Evolutionary conservation across 2,888 invertebrate species (phyloP).

Genomic region (Diaprepes abbreviatus): DNA sequence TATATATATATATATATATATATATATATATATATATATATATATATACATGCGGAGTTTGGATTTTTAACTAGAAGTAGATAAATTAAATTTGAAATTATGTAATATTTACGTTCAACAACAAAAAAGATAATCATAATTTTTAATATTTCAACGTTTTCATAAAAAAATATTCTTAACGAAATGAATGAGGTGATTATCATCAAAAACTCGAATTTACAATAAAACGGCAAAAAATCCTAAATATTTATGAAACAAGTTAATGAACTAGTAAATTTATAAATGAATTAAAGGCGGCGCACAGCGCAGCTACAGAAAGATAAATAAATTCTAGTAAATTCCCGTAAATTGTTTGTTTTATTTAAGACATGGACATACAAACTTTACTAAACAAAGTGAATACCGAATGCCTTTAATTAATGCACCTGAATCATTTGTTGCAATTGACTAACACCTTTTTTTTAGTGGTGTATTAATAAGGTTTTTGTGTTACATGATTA

Average conservation of each 20-base stretch:
- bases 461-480: not conserved
- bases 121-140: too few relatives aligned
- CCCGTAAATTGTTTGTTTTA: not conserved
- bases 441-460: not conserved
- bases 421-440: not conserved
- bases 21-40: too few relatives aligned
- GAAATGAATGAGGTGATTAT: too few relatives aligned
- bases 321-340: slow-evolving; percentile 9
- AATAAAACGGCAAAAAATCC: slow-evolving; percentile 6
- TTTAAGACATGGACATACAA: not conserved
- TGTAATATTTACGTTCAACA: too few relatives aligned
- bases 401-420: slow-evolving; percentile 1
- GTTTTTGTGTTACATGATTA: not conserved
- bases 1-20: too few relatives aligned
- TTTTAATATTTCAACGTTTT: too few relatives aligned
- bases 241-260: slow-evolving; percentile 12
- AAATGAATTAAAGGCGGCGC: slow-evolving; percentile 1
- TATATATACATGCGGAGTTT: too few relatives aligned
- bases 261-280: not conserved
- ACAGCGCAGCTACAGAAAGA: not conserved
- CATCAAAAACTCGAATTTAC: not conserved
- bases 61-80: too few relatives aligned
- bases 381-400: slow-evolving; percentile 6
- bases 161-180: too few relatives aligned
- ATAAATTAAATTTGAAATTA: too few relatives aligned